Conservation (phyloP, 2,797 vertebrate genomes). For the Tolypeutes matacus region DNA sequence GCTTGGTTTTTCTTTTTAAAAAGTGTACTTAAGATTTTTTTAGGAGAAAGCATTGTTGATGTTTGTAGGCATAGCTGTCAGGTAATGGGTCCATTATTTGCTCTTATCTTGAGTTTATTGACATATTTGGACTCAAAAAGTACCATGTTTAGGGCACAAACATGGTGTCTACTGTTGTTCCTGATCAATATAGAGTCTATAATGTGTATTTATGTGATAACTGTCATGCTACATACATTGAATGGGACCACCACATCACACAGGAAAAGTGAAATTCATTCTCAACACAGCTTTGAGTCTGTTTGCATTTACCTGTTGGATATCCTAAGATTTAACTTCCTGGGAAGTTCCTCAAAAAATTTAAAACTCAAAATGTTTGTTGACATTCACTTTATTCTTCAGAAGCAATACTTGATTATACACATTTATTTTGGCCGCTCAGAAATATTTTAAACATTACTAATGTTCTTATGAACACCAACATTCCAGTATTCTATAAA, state of each 20-base stretch:
- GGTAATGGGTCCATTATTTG: not conserved
- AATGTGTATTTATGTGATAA: not conserved
- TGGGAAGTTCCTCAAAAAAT: not conserved
- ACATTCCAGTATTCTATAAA: not conserved
- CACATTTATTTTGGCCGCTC: not conserved
- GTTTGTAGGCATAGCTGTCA: not conserved
- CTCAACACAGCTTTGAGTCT: too few relatives aligned
- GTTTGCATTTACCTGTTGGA: not conserved
- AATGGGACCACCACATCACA: too few relatives aligned
- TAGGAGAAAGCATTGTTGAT: not conserved
- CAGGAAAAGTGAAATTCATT: too few relatives aligned
- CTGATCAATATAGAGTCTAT: not conserved
- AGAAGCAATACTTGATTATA: not conserved
- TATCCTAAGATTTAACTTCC: not conserved
- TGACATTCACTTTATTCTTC: not conserved
- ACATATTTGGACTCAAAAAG: not conserved
- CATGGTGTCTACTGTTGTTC: not conserved
- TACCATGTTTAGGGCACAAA: not conserved
- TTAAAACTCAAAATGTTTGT: not conserved
- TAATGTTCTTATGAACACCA: not conserved
- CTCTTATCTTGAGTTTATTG: not conserved
- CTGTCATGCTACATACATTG: too few relatives aligned
- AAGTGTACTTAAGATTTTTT: not conserved
- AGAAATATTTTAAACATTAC: not conserved
- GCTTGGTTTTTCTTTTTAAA: conserved; percentile 5